Conservation (phyloP, 2,888 invertebrate species). For the Pachliopta kotzebuea region DNA sequence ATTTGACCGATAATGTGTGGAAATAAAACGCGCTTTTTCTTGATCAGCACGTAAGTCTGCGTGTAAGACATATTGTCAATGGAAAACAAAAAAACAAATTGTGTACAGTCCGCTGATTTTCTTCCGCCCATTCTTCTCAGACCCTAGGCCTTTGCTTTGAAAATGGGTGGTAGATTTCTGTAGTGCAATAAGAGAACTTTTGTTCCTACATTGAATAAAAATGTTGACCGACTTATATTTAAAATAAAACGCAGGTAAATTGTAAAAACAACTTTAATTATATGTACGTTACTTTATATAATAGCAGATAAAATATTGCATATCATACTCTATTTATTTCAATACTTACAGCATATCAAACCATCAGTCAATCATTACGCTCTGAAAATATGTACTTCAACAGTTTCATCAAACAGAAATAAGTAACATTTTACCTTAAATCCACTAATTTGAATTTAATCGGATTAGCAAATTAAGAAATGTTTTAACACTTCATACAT, state of each 20-base stretch:
- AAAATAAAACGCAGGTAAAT: slow-evolving; percentile 27
- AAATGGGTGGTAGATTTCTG: too few relatives aligned
- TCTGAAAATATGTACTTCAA: slow-evolving; percentile 26
- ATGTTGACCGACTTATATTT: neutral
- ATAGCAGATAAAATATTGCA: slow-evolving; percentile 50
- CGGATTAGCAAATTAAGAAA: neutral
- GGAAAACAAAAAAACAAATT: too few relatives aligned
- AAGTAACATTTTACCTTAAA: slow-evolving; percentile 3
- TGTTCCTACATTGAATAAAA: too few relatives aligned
- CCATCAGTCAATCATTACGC: slow-evolving; percentile 41
- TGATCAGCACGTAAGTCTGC: too few relatives aligned
- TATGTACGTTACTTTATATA: slow-evolving; percentile 49
- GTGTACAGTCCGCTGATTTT: too few relatives aligned
- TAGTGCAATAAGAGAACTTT: too few relatives aligned
- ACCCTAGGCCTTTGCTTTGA: too few relatives aligned
- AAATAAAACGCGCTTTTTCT: too few relatives aligned
- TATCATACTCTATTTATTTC: slow-evolving; percentile 39
- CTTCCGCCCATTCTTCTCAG: too few relatives aligned
- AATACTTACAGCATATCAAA: slow-evolving; percentile 42
- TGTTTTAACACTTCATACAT: slow-evolving; percentile 25
- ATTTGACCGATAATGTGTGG: too few relatives aligned
- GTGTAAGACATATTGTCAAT: too few relatives aligned
- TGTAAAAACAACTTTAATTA: slow-evolving; percentile 54
- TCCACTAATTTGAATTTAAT: neutral
- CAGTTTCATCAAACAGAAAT: slow-evolving; percentile 10